Percentiles rank a stretch among this genome's conserved stretches.
Conservation (phyloP, 2,888 invertebrate genomes). For the Antheraea assamensis region DNA sequence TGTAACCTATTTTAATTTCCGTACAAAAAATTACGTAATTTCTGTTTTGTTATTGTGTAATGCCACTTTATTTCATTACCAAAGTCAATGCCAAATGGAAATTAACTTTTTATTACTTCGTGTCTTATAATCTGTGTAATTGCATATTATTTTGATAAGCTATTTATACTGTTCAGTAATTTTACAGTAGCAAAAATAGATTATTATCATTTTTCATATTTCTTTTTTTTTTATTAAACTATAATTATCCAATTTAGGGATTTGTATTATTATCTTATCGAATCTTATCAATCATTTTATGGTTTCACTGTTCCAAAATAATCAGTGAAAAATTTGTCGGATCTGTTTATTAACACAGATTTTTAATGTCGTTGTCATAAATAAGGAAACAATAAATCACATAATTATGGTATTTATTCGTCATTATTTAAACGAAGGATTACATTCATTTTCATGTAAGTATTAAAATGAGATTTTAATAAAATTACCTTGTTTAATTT, state of each 20-base stretch:
- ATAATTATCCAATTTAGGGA: neutral
- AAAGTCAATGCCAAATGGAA: slow-evolving; percentile 12
- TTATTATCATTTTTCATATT: neutral
- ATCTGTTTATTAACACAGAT: neutral
- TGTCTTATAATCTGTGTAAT: neutral
- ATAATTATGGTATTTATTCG: slow-evolving; percentile 76
- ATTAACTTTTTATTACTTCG: neutral
- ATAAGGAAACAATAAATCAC: slow-evolving; percentile 53
- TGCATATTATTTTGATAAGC: neutral
- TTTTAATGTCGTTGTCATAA: slow-evolving; percentile 22
- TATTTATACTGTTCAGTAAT: neutral
- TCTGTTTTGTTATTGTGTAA: neutral
- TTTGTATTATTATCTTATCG: neutral
- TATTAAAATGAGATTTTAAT: slow-evolving; percentile 60
- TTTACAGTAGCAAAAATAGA: neutral
- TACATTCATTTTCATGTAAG: slow-evolving; percentile 64
- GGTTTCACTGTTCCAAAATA: neutral
- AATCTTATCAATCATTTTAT: neutral
- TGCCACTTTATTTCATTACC: slow-evolving; percentile 3
- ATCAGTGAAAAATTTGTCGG: neutral
- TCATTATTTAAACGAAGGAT: slow-evolving; percentile 70
- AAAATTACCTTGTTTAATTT: slow-evolving; percentile 52
- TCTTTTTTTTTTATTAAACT: neutral
- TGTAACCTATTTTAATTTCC: neutral
- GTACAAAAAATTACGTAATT: neutral